These are phyloP conservation scores for Rutpela maculata DNA, from an alignment of 2,888 invertebrate genomes.

Conservation along the genomic window DNA sequence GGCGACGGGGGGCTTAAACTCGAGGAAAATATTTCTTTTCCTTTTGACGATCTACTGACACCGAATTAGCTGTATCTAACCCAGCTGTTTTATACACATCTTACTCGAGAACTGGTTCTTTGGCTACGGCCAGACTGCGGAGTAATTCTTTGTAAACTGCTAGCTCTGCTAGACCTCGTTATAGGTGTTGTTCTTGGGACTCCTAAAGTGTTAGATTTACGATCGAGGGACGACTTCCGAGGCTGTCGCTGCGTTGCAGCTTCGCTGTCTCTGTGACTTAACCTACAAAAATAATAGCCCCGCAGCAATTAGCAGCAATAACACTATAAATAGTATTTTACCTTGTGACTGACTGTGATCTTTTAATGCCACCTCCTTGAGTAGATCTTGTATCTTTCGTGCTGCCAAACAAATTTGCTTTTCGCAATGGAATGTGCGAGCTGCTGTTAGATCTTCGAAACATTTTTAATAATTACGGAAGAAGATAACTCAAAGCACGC, in stretches of 20 bases:
- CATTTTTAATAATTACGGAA: constrained; percentile 6
- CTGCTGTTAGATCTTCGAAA: constrained; percentile 46
- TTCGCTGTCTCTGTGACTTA: constrained; percentile 34
- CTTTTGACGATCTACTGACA: too few relatives aligned
- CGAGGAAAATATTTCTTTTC: too few relatives aligned
- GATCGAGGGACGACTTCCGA: constrained; percentile 38
- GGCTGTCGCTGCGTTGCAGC: constrained; percentile 23
- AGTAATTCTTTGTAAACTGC: constrained; percentile 36
- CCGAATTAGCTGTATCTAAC: too few relatives aligned
- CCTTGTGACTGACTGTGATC: constrained; percentile 41
- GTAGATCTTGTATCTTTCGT: constrained; percentile 19
- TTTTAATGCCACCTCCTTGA: not conserved
- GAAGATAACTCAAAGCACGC: too few relatives aligned
- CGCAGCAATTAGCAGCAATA: not conserved
- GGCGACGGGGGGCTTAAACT: too few relatives aligned
- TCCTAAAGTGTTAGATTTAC: constrained; percentile 25
- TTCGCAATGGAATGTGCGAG: constrained; percentile 40
- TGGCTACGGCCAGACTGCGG: constrained; percentile 41
- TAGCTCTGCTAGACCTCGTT: constrained; percentile 11
- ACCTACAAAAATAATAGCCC: constrained; percentile 19
- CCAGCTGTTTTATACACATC: constrained; percentile 23
- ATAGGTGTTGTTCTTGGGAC: constrained; percentile 40
- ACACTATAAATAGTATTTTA: not conserved
- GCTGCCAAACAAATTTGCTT: constrained; percentile 38
- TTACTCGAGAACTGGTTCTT: constrained; percentile 41